Percentiles rank a stretch among this genome's conserved stretches.
Evolutionary conservation across 2,113 vertebrate genomes (phyloP).

Genomic region (Trochalopteron elliotii): DNA sequence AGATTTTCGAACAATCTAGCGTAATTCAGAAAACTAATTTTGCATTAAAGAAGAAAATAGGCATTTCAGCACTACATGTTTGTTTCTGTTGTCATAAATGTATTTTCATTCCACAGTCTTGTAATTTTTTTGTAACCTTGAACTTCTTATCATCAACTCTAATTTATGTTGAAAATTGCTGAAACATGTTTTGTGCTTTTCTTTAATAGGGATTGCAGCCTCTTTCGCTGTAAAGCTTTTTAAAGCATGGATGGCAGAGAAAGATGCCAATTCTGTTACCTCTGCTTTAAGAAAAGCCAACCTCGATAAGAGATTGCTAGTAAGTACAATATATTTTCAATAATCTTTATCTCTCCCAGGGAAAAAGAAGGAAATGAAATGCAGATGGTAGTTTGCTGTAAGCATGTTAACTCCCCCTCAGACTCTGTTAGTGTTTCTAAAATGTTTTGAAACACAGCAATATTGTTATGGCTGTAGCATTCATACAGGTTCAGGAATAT

Average conservation of each 20-base stretch:
- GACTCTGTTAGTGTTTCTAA: background rate
- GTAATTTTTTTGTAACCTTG: background rate
- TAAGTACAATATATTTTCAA: constrained; percentile 66
- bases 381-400: background rate
- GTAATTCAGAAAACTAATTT: background rate
- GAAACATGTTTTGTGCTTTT: background rate
- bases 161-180: background rate
- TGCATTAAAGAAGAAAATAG: background rate
- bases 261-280: constrained; percentile 89
- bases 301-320: constrained; percentile 90
- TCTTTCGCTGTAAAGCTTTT: constrained; percentile 93
- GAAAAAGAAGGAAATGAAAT: background rate
- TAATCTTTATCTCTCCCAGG: background rate
- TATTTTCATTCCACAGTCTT: background rate
- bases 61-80: background rate
- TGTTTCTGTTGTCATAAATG: background rate
- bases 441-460: constrained; percentile 22
- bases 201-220: constrained; percentile 84
- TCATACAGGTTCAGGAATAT: background rate
- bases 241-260: constrained; percentile 93
- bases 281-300: constrained; percentile 90
- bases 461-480: constrained; percentile 2
- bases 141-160: background rate
- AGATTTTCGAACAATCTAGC: background rate
- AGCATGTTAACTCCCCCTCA: background rate